A percentile compares a stretch with the other conserved stretches of the same genome.
phyloP scores from a whole-genome alignment of 2,888 invertebrate species.

The Isoperla grammatica region DNA sequence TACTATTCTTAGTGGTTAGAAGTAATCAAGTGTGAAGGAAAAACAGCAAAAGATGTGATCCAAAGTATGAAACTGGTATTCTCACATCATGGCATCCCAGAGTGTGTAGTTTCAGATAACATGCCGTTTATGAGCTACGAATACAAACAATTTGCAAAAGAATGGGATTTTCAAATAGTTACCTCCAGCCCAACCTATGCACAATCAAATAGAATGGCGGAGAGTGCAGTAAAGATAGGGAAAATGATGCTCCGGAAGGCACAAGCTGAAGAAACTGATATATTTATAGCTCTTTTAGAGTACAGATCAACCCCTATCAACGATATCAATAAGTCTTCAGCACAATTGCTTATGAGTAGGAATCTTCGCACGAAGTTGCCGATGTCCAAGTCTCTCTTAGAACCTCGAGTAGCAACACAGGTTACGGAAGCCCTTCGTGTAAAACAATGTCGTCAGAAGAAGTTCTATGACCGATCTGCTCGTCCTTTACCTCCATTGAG shows the following conservation, averaged over 20 bases:
- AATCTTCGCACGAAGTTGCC: conserved; percentile 4
- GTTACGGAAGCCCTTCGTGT: background rate
- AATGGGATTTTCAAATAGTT: conserved; percentile 30
- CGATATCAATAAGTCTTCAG: background rate
- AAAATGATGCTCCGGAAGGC: conserved; percentile 32
- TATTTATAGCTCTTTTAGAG: conserved; percentile 13
- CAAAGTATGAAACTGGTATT: no score
- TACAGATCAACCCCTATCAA: conserved; percentile 13
- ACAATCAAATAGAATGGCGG: conserved; percentile 33
- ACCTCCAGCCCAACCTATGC: conserved; percentile 33
- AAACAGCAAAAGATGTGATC: conserved; percentile 25
- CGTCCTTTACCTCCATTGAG: background rate
- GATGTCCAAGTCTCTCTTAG: background rate
- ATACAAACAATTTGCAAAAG: conserved; percentile 31
- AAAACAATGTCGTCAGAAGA: conserved; percentile 3
- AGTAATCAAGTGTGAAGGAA: conserved; percentile 2
- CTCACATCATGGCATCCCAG: no score
- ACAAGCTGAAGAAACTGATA: conserved; percentile 12
- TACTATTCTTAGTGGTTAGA: conserved; percentile 35
- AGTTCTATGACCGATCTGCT: conserved; percentile 3
- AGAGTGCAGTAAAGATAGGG: conserved; percentile 30
- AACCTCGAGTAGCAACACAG: background rate
- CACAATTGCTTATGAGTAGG: background rate
- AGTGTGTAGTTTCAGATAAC: conserved; percentile 31
- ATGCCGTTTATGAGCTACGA: conserved; percentile 32